These are phyloP conservation scores for Erpornis zantholeuca DNA, from an alignment of 2,113 vertebrate genomes.

Conservation along the genomic window DNA sequence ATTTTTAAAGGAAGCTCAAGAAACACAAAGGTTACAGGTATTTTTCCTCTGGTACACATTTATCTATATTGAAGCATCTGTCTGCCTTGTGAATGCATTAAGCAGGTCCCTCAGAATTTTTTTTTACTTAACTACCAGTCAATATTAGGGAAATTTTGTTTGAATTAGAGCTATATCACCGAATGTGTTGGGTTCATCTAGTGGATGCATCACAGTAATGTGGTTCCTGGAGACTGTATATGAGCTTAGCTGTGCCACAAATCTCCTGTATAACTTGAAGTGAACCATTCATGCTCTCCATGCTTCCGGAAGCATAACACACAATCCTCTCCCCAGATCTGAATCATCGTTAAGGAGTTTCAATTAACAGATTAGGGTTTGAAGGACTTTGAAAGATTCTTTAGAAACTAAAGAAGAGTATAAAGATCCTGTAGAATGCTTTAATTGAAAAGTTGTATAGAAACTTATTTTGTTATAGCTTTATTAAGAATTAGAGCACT, in stretches of 20 bases:
- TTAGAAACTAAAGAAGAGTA: background rate
- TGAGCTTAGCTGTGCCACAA: background rate
- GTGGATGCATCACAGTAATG: background rate
- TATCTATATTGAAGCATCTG: background rate
- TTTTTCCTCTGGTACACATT: background rate
- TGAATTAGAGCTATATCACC: background rate
- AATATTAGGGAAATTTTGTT: background rate
- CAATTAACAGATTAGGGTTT: background rate
- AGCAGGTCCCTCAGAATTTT: background rate
- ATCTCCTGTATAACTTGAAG: background rate
- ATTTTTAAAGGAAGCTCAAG: conserved; percentile 73
- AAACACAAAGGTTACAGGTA: conserved; percentile 80
- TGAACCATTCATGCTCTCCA: background rate
- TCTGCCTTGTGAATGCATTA: background rate
- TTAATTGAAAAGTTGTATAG: background rate
- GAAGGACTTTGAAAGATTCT: background rate
- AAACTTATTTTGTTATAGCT: background rate
- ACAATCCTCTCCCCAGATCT: background rate
- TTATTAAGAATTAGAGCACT: background rate
- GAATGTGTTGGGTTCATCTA: background rate
- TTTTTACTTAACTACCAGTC: background rate
- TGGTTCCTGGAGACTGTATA: background rate
- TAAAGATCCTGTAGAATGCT: background rate
- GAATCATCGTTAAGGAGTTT: background rate
- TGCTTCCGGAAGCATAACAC: background rate